Conservation (phyloP, 2,888 invertebrate genomes). For the Drosophila testacea region DNA sequence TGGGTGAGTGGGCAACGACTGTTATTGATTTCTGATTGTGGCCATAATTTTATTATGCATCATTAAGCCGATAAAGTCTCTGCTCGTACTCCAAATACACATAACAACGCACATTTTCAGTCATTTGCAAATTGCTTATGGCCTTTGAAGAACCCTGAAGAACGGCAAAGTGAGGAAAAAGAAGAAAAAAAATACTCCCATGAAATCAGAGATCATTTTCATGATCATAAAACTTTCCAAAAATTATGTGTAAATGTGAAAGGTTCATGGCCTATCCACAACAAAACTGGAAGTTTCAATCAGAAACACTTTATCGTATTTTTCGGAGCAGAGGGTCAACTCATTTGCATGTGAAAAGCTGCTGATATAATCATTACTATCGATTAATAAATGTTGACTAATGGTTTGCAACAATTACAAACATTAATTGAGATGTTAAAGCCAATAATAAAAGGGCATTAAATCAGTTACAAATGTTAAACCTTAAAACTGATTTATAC, state of each 20-base stretch:
- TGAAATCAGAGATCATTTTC: slow-evolving; percentile 53
- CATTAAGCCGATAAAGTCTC: slow-evolving; percentile 69
- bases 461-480: slow-evolving; percentile 13
- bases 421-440: slow-evolving; percentile 33
- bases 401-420: slow-evolving; percentile 30
- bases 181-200: slow-evolving; percentile 40
- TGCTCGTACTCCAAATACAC: slow-evolving; percentile 24
- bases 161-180: slow-evolving; percentile 17
- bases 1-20: slow-evolving; percentile 55
- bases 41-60: slow-evolving; percentile 72
- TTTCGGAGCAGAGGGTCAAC: slow-evolving; percentile 5
- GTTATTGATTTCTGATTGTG: slow-evolving; percentile 76
- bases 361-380: slow-evolving; percentile 26
- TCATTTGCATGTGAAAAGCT: slow-evolving; percentile 47
- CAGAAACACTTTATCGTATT: slow-evolving; percentile 9
- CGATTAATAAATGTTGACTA: slow-evolving; percentile 42
- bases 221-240: slow-evolving; percentile 65
- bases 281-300: slow-evolving; percentile 26
- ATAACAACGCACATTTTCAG: slow-evolving; percentile 39
- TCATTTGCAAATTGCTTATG: slow-evolving; percentile 71
- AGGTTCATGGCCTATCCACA: slow-evolving; percentile 51
- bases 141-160: slow-evolving; percentile 42
- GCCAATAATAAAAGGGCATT: slow-evolving; percentile 21
- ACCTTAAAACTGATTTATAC: slow-evolving; percentile 9
- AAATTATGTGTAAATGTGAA: slow-evolving; percentile 75